Base-by-base conservation (phyloP, 2,797 vertebrate genomes). In the Phyllotis vaccarum region DNA sequence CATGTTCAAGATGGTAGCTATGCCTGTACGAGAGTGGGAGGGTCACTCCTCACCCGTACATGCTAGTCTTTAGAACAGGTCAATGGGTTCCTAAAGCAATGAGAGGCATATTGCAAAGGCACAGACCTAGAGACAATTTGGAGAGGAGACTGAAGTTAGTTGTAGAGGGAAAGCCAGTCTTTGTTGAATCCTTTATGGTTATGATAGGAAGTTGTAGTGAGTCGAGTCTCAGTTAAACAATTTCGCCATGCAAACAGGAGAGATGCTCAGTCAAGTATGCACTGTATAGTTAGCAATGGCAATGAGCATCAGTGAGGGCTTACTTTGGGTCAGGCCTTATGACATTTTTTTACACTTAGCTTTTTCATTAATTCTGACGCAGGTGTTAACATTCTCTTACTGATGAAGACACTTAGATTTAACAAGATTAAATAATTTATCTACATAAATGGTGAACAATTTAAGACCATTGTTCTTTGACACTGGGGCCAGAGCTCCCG, bases 341-440 rank as follows among this genome's bases (percentile, higher is more conserved):
- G 16, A 56, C 31, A 10, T 66, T 64, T 66, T 64, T 70, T 70
- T 60, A 37, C 52, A 62, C 62, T 54, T 52, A 62, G 11, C 31
- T 34, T 66, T 81, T 83, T 22, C 52, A 89, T 92, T 79, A 72
- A 76, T 89, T 62, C 80, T 62, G 13, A 66, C 21, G 21, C 58
- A 90, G 72, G 52, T 91, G 66, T 89, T 92, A 83, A 79, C 37
- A 90, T 46, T 12, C 1, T 85, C 37, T 87, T 79, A 43, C 7
- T 75, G 49, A 92, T 82, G n/a, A 81, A 37, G n/a, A 74, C 13
- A 29, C 43, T 43, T 34, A 54, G 24, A 85, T 24, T 87, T 66
- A 91, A 86, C 9, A 89, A 72, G 12, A 52, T 85, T 87, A 78
- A 93, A 56, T 91, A 66, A 34, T 92, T 40, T 86, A n/a, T 14